Evolutionary conservation across 1,140 invertebrate genomes (phyloP).

Genomic region (Drosophila cardini): DNA sequence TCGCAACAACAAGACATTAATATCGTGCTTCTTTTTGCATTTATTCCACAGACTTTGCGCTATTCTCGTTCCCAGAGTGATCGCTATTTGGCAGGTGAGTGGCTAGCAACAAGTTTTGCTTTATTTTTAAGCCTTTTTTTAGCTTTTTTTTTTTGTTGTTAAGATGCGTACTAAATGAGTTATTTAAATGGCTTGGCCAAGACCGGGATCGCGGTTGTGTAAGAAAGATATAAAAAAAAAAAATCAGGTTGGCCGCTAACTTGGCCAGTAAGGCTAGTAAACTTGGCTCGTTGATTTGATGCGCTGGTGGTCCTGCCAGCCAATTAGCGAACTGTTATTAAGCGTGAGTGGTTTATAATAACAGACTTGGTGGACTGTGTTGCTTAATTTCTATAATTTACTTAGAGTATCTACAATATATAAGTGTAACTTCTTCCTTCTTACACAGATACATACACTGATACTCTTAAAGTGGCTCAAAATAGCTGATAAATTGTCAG

Average conservation of each 20-base stretch:
- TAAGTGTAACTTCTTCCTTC: neutral
- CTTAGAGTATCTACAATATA: constrained; percentile 3
- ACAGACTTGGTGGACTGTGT: constrained; percentile 50
- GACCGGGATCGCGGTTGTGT: neutral
- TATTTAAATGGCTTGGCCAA: constrained; percentile 72
- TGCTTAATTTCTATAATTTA: constrained; percentile 76
- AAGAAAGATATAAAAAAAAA: too few relatives aligned
- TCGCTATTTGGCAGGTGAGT: constrained; percentile 86
- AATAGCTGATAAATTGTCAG: neutral
- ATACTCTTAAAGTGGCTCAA: neutral
- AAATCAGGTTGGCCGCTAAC: neutral
- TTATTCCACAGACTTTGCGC: constrained; percentile 71
- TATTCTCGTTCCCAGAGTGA: constrained; percentile 86
- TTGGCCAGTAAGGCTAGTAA: neutral
- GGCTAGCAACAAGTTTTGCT: constrained; percentile 59
- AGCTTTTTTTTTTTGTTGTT: constrained; percentile 41
- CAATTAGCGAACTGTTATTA: constrained; percentile 80
- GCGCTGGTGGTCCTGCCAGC: constrained; percentile 76
- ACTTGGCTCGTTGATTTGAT: constrained; percentile 62
- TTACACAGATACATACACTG: too few relatives aligned
- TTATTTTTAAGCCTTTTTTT: constrained; percentile 33
- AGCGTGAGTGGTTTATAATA: constrained; percentile 83
- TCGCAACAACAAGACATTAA: constrained; percentile 62
- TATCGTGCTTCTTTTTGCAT: constrained; percentile 31
- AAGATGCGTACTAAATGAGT: constrained; percentile 71